phyloP scores from a whole-genome alignment of 2,797 vertebrate genomes.

The Pteronotus mesoamericanus region DNA sequence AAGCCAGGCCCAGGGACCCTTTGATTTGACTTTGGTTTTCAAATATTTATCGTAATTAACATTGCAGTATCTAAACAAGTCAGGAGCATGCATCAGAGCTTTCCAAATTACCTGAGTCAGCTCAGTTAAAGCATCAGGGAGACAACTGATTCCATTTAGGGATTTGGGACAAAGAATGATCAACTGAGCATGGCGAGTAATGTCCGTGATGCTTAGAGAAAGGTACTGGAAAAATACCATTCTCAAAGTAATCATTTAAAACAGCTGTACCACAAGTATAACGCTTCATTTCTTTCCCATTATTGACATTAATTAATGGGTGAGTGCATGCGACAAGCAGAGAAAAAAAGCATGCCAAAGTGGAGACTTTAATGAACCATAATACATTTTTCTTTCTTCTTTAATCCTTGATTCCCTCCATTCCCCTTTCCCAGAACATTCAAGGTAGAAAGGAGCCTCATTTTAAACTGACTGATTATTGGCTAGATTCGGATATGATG shows the following conservation, averaged over 20 bases:
- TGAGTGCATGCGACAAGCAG: conserved; percentile 55
- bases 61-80: conserved; percentile 2
- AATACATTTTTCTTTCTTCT: background rate
- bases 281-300: background rate
- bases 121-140: background rate
- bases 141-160: background rate
- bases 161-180: conserved; percentile 43
- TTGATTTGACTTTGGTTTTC: conserved; percentile 33
- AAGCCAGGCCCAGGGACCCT: background rate
- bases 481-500: background rate
- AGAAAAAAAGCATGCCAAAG: conserved; percentile 51
- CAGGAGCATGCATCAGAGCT: background rate
- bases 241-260: conserved; percentile 3
- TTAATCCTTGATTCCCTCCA: background rate
- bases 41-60: conserved; percentile 40
- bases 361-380: background rate
- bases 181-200: background rate
- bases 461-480: conserved; percentile 1
- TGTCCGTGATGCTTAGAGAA: background rate
- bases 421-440: background rate
- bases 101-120: conserved; percentile 23
- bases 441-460: conserved; percentile 13
- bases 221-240: background rate
- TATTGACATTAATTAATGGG: conserved; percentile 23
- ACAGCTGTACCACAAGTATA: background rate